Percentiles rank a stretch among this genome's conserved stretches.
These are phyloP conservation scores for Otolemur garnettii DNA, from an alignment of 2,113 vertebrate genomes.

Conservation along the genomic window DNA sequence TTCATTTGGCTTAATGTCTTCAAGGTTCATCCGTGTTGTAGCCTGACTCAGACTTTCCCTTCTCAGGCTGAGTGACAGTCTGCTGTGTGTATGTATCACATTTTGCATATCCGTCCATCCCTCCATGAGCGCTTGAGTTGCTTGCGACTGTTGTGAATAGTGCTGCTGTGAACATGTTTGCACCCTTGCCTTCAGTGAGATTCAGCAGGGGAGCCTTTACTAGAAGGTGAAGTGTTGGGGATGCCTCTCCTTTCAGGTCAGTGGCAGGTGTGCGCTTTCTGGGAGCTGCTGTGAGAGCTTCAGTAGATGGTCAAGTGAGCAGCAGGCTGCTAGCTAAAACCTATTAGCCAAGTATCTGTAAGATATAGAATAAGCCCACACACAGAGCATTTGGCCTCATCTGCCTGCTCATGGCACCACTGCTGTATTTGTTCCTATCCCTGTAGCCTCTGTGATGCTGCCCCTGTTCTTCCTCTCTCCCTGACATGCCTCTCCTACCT, in stretches of 20 bases:
- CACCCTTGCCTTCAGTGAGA: background rate
- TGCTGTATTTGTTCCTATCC: background rate
- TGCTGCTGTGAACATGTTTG: background rate
- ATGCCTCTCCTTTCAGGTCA: background rate
- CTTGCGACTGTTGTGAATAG: background rate
- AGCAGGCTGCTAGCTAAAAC: background rate
- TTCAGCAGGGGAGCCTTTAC: background rate
- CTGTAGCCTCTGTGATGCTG: background rate
- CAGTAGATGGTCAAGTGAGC: too few species aligned
- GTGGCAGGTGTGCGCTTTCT: background rate
- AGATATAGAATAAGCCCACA: background rate
- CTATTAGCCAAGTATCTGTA: too few species aligned
- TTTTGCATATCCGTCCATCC: background rate
- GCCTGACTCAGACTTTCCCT: background rate
- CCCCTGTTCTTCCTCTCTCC: background rate
- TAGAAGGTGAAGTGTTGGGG: background rate
- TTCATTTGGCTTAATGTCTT: background rate
- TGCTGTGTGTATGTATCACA: background rate
- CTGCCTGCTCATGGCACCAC: background rate
- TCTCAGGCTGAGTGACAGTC: background rate
- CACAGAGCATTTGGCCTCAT: background rate
- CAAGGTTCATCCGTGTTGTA: background rate
- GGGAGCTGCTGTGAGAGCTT: background rate
- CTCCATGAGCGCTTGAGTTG: background rate
- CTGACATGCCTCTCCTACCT: background rate